Evolutionary conservation across 2,113 vertebrate genomes (phyloP).

Genomic region (Ailurus styani): DNA sequence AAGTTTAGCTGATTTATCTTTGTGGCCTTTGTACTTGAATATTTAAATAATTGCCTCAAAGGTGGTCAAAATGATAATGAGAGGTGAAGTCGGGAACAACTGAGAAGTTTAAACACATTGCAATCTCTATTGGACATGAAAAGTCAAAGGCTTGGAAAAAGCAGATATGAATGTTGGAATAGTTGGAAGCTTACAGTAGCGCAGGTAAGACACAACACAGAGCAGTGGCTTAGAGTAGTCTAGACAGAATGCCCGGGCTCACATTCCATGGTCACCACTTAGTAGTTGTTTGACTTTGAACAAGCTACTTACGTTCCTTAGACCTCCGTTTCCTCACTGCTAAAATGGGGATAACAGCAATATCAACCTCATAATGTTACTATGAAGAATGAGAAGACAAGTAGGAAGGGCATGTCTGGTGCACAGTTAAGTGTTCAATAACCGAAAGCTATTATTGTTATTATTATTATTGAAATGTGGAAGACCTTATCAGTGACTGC

Average conservation of each 20-base stretch:
- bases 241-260: background rate
- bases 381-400: background rate
- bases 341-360: background rate
- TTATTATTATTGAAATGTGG: background rate
- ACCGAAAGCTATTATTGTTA: background rate
- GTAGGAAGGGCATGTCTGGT: background rate
- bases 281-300: background rate
- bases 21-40: conserved; percentile 56
- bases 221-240: background rate
- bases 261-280: background rate
- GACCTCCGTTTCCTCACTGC: background rate
- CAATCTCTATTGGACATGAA: conserved; percentile 47
- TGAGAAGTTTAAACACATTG: conserved; percentile 13
- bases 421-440: background rate
- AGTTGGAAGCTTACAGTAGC: background rate
- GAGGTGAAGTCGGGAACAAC: conserved; percentile 45
- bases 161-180: conserved; percentile 11
- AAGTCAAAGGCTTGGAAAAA: conserved; percentile 47
- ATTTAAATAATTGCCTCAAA: conserved; percentile 50
- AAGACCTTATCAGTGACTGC: background rate
- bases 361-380: background rate
- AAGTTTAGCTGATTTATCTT: conserved; percentile 54
- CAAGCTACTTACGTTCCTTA: background rate
- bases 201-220: background rate
- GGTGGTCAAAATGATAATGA: conserved; percentile 34